phyloP scores from a whole-genome alignment of 1,140 invertebrate genomes.

The Bombus soroeensis region DNA sequence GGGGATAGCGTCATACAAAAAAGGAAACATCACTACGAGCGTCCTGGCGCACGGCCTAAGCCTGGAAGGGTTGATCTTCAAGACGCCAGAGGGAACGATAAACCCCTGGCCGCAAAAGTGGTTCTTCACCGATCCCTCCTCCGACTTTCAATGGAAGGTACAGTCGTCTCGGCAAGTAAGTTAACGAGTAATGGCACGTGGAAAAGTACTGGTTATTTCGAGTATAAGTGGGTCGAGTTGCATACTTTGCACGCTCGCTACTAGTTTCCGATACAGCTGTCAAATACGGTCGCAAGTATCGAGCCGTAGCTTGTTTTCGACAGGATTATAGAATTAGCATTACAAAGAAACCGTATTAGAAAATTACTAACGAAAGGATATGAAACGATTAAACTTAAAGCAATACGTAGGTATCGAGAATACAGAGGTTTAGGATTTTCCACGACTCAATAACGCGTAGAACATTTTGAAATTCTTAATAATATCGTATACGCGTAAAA shows the following conservation, averaged over 20 bases:
- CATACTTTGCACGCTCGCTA: too few species aligned
- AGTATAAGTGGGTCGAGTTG: not conserved
- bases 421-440: too few species aligned
- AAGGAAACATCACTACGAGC: conserved; percentile 77
- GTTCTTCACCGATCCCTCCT: conserved; percentile 86
- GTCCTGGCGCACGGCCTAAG: conserved; percentile 74
- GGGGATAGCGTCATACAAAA: conserved; percentile 77
- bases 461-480: not conserved
- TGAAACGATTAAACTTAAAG: not conserved
- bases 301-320: not conserved
- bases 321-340: too few species aligned
- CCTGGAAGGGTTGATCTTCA: conserved; percentile 76
- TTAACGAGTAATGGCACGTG: conserved; percentile 5
- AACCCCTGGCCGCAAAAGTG: conserved; percentile 79
- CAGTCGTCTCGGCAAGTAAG: not conserved
- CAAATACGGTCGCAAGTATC: not conserved
- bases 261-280: not conserved
- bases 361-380: not conserved
- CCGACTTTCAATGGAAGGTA: conserved; percentile 85
- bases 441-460: too few species aligned
- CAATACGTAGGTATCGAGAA: too few species aligned
- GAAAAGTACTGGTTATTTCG: not conserved
- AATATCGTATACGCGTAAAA: not conserved
- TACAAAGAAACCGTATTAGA: not conserved
- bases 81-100: conserved; percentile 79